Percentiles rank a stretch among this genome's conserved stretches.
phyloP scores from a whole-genome alignment of 2,888 invertebrate genomes.

The Chrysomela aeneicollis region DNA sequence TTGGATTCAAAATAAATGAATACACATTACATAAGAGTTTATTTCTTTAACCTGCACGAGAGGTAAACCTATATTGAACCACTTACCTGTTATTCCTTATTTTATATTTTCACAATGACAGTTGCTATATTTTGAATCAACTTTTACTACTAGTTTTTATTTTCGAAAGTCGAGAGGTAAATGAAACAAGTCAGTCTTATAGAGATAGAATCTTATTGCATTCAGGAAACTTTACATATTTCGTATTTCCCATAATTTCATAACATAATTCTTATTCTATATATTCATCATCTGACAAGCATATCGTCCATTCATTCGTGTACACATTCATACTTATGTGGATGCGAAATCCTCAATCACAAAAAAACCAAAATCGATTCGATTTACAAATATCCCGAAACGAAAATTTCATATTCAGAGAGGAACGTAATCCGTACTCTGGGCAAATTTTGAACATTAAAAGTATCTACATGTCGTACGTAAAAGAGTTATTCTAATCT shows the following conservation, averaged over 20 bases:
- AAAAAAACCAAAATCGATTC: constrained; percentile 52
- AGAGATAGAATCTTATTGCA: constrained; percentile 66
- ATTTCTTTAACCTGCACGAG: too few relatives aligned
- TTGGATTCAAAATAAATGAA: too few relatives aligned
- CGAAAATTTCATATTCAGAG: constrained; percentile 48
- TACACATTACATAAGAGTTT: too few relatives aligned
- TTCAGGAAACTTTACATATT: constrained; percentile 64
- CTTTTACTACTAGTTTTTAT: too few relatives aligned
- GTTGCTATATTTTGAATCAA: too few relatives aligned
- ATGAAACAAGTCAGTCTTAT: constrained; percentile 27
- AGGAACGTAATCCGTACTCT: constrained; percentile 63
- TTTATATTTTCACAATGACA: too few relatives aligned
- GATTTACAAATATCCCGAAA: constrained; percentile 55
- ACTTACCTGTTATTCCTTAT: too few relatives aligned
- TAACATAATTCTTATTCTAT: constrained; percentile 59
- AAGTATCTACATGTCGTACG: constrained; percentile 20
- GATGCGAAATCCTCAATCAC: constrained; percentile 50
- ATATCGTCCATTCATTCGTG: constrained; percentile 32
- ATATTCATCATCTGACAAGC: constrained; percentile 43
- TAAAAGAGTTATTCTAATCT: constrained; percentile 32
- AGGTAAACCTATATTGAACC: too few relatives aligned
- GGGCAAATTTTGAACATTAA: constrained; percentile 56
- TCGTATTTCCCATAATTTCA: constrained; percentile 57
- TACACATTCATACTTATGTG: constrained; percentile 19
- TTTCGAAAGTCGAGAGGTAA: too few relatives aligned